Evolutionary conservation across 1,140 invertebrate genomes (phyloP), one percentile per base, ranked within the genome.

Genomic region (Scaptomyza montana): DNA sequence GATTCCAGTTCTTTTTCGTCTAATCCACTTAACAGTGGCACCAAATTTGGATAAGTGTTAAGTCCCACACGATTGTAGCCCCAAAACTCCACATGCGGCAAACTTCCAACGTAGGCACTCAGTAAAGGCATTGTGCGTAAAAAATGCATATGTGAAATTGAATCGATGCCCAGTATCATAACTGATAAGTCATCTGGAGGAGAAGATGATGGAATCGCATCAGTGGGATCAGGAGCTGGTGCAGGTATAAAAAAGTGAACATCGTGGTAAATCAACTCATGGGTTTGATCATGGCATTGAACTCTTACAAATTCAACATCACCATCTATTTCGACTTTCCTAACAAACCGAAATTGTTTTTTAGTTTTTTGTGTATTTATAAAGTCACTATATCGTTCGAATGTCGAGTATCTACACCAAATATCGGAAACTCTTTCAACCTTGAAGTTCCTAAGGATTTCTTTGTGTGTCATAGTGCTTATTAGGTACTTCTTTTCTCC

Each of bases 91-190:
- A 95, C 93, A 6, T 94, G 94, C 0, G 92, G 93, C 21, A 95
- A 90, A 1, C 92, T 92, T n/a, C 65, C 25, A 3, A 97, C 91
- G 74, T 94, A 94, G 2, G 91, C 78, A 3, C 93, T 86, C 1
- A 96, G 96, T 77, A 94, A 93, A 0, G 95, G 95, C 94, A 98
- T 95, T 54, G 95, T 95, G 43, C 97, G 93, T 54, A 95, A 93
- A 61, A 97, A 95, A 92, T 98, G 97, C 68, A 97, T 93, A 25
- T 96, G 93, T 0, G 97, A 98, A 0, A 98, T 93, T 0, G 96
- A 95, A 89, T 98, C 97, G 9, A 98, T 93, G 0, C 97, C 97
- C 6, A 98, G 85, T 9, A 98, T 93, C 12, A 98, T 92, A 0
- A 98, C 93, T 0, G 85, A 89, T 1, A 89, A 5, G 2, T 60